Percentiles rank a stretch among this genome's conserved stretches.
These are phyloP conservation scores for Colossoma macropomum DNA, from an alignment of 2,113 vertebrate species.

Conservation along the genomic window DNA sequence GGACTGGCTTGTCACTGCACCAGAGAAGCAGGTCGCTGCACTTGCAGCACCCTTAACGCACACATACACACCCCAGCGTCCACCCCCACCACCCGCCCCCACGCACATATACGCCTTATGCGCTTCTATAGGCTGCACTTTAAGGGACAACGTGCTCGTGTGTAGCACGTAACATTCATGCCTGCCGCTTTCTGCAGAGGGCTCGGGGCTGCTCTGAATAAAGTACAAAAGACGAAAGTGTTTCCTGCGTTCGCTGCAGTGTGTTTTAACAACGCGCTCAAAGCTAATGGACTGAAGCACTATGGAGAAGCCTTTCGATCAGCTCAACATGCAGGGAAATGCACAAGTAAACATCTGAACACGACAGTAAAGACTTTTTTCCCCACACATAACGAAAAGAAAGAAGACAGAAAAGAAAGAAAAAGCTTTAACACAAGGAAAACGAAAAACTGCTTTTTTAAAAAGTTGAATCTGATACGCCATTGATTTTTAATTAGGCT, in stretches of 20 bases:
- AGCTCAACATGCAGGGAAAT: not conserved
- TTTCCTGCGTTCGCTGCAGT: constrained; percentile 33
- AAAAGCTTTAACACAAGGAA: too few species aligned
- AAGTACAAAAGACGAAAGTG: not conserved
- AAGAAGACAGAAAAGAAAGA: not conserved
- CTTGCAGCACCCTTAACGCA: constrained; percentile 13
- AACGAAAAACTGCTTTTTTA: not conserved
- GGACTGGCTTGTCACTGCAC: constrained; percentile 30
- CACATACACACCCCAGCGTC: not conserved
- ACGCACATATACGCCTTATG: not conserved
- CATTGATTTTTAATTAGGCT: not conserved
- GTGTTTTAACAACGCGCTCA: not conserved
- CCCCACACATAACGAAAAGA: too few species aligned
- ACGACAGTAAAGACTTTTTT: constrained; percentile 2
- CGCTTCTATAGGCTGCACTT: constrained; percentile 14
- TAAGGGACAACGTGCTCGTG: constrained; percentile 11
- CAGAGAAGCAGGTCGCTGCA: constrained; percentile 40
- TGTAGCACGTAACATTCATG: constrained; percentile 16
- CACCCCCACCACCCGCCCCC: not conserved
- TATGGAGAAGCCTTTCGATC: constrained; percentile 11
- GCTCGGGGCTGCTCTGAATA: not conserved
- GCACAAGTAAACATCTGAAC: constrained; percentile 22
- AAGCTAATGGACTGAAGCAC: constrained; percentile 19
- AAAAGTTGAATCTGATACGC: not conserved
- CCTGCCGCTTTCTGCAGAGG: constrained; percentile 19